Conservation (phyloP, 2,113 vertebrate species). For the Cygnus buccinator region DNA sequence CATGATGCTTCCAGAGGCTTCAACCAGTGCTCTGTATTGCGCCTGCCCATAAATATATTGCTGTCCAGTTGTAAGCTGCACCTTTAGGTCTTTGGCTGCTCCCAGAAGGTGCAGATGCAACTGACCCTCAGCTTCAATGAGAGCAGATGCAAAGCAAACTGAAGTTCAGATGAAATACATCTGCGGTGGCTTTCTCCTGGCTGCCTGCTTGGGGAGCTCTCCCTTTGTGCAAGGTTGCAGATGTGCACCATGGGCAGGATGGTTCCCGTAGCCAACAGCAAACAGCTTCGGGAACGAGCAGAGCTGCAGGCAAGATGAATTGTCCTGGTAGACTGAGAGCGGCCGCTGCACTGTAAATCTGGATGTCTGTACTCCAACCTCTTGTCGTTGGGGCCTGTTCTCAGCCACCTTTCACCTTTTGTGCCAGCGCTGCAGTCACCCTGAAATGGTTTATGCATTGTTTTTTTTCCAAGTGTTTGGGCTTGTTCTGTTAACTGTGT, state of each 20-base stretch:
- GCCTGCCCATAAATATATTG: background rate
- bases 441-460: background rate
- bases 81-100: background rate
- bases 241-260: background rate
- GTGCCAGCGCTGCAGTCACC: background rate
- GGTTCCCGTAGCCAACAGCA: background rate
- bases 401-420: background rate
- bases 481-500: background rate
- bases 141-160: too few relatives aligned
- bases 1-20: background rate
- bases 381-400: background rate
- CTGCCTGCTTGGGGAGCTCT: background rate
- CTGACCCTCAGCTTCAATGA: background rate
- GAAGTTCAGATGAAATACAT: background rate
- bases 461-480: background rate
- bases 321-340: background rate
- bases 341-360: background rate
- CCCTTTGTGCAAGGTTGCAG: background rate
- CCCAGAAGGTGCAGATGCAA: background rate
- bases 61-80: background rate
- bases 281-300: background rate
- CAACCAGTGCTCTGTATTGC: background rate
- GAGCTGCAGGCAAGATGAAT: background rate
- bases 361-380: background rate
- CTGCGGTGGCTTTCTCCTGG: background rate